Conservation (phyloP, 2,888 invertebrate species). For the Theodoxus fluviatilis region DNA sequence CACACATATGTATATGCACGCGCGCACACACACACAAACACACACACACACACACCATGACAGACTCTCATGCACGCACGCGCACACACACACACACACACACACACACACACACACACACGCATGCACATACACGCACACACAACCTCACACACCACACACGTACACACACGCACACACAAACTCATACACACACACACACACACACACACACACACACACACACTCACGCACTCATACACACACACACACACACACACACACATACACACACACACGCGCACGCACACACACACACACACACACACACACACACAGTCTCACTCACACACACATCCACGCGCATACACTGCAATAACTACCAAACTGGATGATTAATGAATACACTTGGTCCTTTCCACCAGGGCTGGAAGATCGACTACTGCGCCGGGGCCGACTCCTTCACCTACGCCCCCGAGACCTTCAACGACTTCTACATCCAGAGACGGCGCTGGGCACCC, state of each 20-base stretch:
- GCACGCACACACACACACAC: not conserved
- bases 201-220: not conserved
- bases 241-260: slow-evolving; percentile 18
- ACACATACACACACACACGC: not conserved
- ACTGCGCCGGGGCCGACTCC: slow-evolving; percentile 57
- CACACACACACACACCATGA: not conserved
- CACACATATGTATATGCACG: not conserved
- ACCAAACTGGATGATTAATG: no score
- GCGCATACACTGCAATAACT: no score
- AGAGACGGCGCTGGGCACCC: slow-evolving; percentile 58
- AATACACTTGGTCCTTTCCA: no score
- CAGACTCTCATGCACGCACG: not conserved
- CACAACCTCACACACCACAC: not conserved
- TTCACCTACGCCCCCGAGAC: slow-evolving; percentile 55
- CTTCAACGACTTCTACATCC: slow-evolving; percentile 59
- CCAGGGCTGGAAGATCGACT: slow-evolving; percentile 56
- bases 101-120: slow-evolving; percentile 15
- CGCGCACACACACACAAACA: slow-evolving; percentile 10
- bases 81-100: slow-evolving; percentile 4
- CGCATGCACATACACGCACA: not conserved
- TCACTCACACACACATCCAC: slow-evolving; percentile 6
- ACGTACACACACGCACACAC: slow-evolving; percentile 13
- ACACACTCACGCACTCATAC: slow-evolving; percentile 5
- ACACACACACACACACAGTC: not conserved
- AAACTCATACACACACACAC: slow-evolving; percentile 10